Evolutionary conservation across 92 coral and sea anemone genomes (phyloP), one percentile per base, ranked within the genome.

Genomic region (Desmophyllum pertusum): DNA sequence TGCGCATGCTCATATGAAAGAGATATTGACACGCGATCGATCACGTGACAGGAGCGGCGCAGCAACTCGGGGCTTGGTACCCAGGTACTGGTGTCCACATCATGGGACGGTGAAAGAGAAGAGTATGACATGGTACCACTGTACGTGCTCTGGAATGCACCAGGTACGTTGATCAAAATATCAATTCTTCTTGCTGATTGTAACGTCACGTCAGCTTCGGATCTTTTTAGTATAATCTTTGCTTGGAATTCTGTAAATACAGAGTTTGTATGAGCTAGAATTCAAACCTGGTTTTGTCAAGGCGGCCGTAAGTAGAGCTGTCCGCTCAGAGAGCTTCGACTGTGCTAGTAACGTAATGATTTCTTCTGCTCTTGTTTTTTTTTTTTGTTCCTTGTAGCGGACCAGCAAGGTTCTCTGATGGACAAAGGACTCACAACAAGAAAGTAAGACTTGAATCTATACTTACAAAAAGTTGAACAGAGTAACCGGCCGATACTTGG

Each of bases 71-170:
- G 79, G 67, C 86, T 92, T 70, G 93, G 94, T 62, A 93, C 90
- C 81, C 96, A 95, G 64, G 98, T 96, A 33, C 65, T 92, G 42
- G 86, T 96, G 30, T 92, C 98, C 36, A 92, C 96, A 4, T 94
- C 98, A 6, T 96, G 98, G 98, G 98, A 96, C 76, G 90, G 89
- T 5, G 98, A 96, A 65, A 83, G 96, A 40, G 96, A 93, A 30
- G 93, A 94, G 35, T 67, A 82, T 43, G 98, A 96, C 72, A 89
- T 80, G 55, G 88, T 96, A 39, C 98, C 98, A 27, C 76, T 96
- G 68, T 96, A 96, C 76, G 86, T 91, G 17, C 89, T 94, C 19
- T 96, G 98, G 98, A 96, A 94, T 85, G 93, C 98, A 0, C 98
- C 98, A 52, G 96, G 98, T 96, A 19, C 23, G 92, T 77, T 10